phyloP scores from a whole-genome alignment of 2,113 vertebrate species.

The Stegostoma tigrinum region DNA sequence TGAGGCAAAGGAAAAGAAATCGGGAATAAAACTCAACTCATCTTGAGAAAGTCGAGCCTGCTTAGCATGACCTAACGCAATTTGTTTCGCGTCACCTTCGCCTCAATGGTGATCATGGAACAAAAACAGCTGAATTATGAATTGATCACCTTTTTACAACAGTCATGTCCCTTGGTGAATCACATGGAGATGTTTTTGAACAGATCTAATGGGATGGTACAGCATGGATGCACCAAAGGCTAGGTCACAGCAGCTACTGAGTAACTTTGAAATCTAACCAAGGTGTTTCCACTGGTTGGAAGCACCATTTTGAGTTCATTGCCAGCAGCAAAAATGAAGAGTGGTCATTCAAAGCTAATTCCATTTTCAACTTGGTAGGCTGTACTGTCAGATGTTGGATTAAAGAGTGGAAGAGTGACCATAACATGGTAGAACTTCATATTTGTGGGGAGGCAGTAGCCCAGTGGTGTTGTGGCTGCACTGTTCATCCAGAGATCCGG shows the following conservation, averaged over 20 bases:
- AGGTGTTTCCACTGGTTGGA: background rate
- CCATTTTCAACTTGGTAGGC: background rate
- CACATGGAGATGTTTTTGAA: background rate
- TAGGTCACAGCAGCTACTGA: background rate
- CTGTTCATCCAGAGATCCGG: no score
- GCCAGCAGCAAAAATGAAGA: background rate
- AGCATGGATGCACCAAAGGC: background rate
- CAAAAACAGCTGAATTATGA: background rate
- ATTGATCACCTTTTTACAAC: background rate
- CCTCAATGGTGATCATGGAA: background rate
- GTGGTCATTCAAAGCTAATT: background rate
- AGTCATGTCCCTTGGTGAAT: background rate
- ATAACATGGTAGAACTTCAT: no score
- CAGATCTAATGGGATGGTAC: background rate
- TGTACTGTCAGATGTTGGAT: background rate
- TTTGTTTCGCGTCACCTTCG: background rate
- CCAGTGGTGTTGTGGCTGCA: no score
- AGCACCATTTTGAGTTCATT: background rate
- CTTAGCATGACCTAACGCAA: background rate
- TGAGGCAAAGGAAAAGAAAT: background rate
- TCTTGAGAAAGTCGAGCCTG: background rate
- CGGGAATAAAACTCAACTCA: background rate
- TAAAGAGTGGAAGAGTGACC: no score
- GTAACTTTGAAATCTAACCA: background rate
- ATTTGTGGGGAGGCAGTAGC: no score